These are phyloP conservation scores for Gopherus flavomarginatus DNA, from an alignment of 2,113 vertebrate genomes.

Conservation along the genomic window DNA sequence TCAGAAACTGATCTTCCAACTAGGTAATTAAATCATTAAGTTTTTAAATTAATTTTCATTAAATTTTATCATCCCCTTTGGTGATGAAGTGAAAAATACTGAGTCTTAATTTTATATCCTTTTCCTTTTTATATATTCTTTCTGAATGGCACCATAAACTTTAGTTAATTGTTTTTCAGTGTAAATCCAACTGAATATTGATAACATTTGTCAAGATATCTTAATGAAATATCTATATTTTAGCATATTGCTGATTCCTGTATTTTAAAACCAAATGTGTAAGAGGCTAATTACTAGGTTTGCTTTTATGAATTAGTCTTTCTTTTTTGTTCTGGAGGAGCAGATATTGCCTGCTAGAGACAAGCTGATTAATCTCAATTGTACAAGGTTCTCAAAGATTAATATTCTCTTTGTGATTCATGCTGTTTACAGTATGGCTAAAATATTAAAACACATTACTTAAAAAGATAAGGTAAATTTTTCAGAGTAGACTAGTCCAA, in stretches of 20 bases:
- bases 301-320: background rate
- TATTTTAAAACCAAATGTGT: too few relatives aligned
- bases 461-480: background rate
- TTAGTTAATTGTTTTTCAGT: background rate
- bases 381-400: slow-evolving; percentile 16
- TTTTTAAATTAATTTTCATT: background rate
- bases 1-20: background rate
- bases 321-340: slow-evolving; percentile 5
- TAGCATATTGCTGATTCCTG: background rate
- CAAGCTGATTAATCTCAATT: slow-evolving; percentile 38
- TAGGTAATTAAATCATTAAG: background rate
- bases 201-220: background rate
- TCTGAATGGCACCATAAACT: background rate
- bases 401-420: background rate
- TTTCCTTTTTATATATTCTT: background rate
- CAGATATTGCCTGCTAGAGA: background rate
- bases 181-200: background rate
- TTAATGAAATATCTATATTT: background rate
- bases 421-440: slow-evolving; percentile 27
- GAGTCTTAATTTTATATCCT: background rate
- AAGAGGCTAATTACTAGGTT: background rate
- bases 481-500: background rate
- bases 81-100: background rate
- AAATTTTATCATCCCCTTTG: background rate
- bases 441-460: slow-evolving; percentile 3